Evolutionary conservation across 2,888 invertebrate species (phyloP), one percentile per base, ranked within the genome.

Genomic region (Sarcophaga subvicina): DNA sequence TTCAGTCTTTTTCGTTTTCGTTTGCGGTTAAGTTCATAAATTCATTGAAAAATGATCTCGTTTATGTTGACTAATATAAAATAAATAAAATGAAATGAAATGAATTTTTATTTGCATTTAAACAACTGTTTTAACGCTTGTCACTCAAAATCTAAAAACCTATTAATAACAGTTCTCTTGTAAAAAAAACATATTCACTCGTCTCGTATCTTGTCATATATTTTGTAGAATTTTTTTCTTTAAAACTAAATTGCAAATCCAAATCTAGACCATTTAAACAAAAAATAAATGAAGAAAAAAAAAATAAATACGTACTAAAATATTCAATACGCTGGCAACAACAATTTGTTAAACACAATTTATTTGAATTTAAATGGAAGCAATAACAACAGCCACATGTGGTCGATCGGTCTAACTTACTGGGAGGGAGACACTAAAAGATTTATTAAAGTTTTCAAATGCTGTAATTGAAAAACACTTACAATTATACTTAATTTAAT

Each of bases 101-200:
- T 63, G 66, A 72, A 78, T 62, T 77, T 70, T 77, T 59, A 71
- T 77, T 82, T 60, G 64, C 82, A 67, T 67, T 83, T 73, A 83
- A 83, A 73, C 72, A 77, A 83, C 77, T 83, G 60, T 83, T 83
- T 83, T 78, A 83, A 78, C 66, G 78, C 62, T 78, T 83, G 83
- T 83, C 83, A 78, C 72, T 83, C 78, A 83, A 83, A 72, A 77
- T 66, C 72, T 22, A n/a, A n/a, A 78, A 78, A 78, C 27, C 82
- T 22, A 83, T 83, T 72, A 77, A 78, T 78, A 83, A 83, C 27
- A 83, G 67, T 78, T 78, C 62, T 49, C 67, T 73, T 63, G 54
- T 49, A 60, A 77, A 27, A 54, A 14, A 14, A 54, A 14, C 11
- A 54, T 54, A 54, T 10, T 12, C 12, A 17, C 5, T 14, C 54